phyloP scores from a whole-genome alignment of 2,888 invertebrate genomes.

The Scaptomyza tumidula region DNA sequence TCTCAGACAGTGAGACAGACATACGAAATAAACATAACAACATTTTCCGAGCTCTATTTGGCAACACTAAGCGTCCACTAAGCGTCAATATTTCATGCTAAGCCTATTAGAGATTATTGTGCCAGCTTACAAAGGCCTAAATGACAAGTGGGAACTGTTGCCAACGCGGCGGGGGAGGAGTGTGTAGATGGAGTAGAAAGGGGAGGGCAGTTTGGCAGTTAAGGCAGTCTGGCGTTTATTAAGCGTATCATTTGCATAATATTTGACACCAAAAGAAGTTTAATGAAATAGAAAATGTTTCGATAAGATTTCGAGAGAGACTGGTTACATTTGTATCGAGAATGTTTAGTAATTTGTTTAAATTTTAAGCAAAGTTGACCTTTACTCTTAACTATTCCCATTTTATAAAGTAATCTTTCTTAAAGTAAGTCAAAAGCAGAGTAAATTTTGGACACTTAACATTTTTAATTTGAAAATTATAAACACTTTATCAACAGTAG shows the following conservation, averaged over 20 bases:
- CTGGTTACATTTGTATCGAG: too few species aligned
- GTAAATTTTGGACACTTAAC: background rate
- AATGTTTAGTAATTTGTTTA: too few species aligned
- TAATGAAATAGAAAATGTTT: conserved; percentile 18
- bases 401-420: too few species aligned
- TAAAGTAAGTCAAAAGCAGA: background rate
- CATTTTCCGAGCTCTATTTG: conserved; percentile 59
- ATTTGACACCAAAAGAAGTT: conserved; percentile 38
- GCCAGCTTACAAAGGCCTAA: conserved; percentile 71
- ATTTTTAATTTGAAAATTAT: background rate
- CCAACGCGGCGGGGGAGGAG: background rate
- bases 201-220: background rate
- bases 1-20: conserved; percentile 9
- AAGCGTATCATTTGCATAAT: conserved; percentile 65
- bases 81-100: conserved; percentile 76
- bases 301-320: background rate
- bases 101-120: conserved; percentile 77
- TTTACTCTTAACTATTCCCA: background rate
- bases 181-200: background rate
- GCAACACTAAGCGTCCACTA: conserved; percentile 73
- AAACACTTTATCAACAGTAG: background rate
- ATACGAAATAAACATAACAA: conserved; percentile 33
- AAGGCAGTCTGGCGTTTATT: conserved; percentile 22
- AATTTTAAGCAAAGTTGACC: background rate
- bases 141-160: conserved; percentile 62